A percentile compares a stretch with the other conserved stretches of the same genome.
Evolutionary conservation across 1,140 invertebrate species (phyloP).

Genomic region (Aradophagus sp.): DNA sequence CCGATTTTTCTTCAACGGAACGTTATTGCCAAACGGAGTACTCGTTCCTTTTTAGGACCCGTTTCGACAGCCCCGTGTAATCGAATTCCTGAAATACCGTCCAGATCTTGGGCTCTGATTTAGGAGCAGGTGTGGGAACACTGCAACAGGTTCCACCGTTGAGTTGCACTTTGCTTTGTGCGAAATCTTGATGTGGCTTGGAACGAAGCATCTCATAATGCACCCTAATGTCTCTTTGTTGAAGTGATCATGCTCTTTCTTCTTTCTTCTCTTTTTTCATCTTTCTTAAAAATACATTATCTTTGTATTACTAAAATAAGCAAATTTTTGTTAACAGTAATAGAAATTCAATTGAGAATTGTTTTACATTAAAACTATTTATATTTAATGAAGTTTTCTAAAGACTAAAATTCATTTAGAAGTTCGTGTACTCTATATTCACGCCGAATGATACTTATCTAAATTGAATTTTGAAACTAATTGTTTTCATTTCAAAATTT

Average conservation of each 20-base stretch:
- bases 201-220: slow-evolving; percentile 31
- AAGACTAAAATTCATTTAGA: too few relatives aligned
- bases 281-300: too few relatives aligned
- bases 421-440: too few relatives aligned
- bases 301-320: too few relatives aligned
- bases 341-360: too few relatives aligned
- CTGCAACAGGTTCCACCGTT: slow-evolving; percentile 64
- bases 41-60: neutral
- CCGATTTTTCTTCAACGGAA: neutral
- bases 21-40: slow-evolving; percentile 19
- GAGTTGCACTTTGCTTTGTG: slow-evolving; percentile 60
- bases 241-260: too few relatives aligned
- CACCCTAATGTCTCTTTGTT: slow-evolving; percentile 10
- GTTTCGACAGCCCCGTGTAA: slow-evolving; percentile 18
- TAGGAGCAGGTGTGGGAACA: slow-evolving; percentile 60
- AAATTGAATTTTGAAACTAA: too few relatives aligned
- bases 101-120: slow-evolving; percentile 51
- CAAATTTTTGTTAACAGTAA: too few relatives aligned
- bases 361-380: too few relatives aligned
- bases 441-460: too few relatives aligned
- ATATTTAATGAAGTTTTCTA: too few relatives aligned
- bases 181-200: slow-evolving; percentile 41
- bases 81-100: slow-evolving; percentile 45
- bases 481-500: too few relatives aligned
- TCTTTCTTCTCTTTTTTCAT: slow-evolving; percentile 6